A percentile compares a stretch with the other conserved stretches of the same genome.
Evolutionary conservation across 2,888 invertebrate species (phyloP).

Genomic region (Meandrusa payeni): DNA sequence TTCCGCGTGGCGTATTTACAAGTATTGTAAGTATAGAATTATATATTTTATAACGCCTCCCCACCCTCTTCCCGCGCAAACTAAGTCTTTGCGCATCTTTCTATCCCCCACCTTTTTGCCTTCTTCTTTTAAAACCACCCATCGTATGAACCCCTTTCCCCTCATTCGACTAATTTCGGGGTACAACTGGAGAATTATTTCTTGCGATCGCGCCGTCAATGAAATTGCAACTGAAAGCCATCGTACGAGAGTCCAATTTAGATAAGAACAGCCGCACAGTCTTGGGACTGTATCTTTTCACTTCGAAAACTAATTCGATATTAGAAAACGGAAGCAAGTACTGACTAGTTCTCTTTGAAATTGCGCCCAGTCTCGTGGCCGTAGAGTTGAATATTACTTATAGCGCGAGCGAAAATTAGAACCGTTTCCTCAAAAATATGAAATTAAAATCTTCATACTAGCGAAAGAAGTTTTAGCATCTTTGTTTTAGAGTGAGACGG

Average conservation of each 20-base stretch:
- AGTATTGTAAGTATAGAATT: slow-evolving; percentile 82
- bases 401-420: slow-evolving; percentile 61
- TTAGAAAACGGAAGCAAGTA: slow-evolving; percentile 78
- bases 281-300: slow-evolving; percentile 81
- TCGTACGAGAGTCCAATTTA: slow-evolving; percentile 43
- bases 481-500: slow-evolving; percentile 80
- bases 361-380: slow-evolving; percentile 25
- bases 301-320: slow-evolving; percentile 79
- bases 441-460: slow-evolving; percentile 82
- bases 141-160: slow-evolving; percentile 78
- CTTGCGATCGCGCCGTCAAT: slow-evolving; percentile 51
- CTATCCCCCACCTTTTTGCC: slow-evolving; percentile 80
- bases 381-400: slow-evolving; percentile 39
- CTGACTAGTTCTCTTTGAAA: slow-evolving; percentile 32
- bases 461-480: slow-evolving; percentile 82
- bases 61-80: slow-evolving; percentile 65
- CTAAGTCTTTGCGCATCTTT: slow-evolving; percentile 81
- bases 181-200: slow-evolving; percentile 81
- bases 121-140: slow-evolving; percentile 81
- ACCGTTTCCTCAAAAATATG: slow-evolving; percentile 80
- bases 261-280: slow-evolving; percentile 50
- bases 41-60: slow-evolving; percentile 79
- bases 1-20: slow-evolving; percentile 81
- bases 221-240: slow-evolving; percentile 46
- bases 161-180: slow-evolving; percentile 81